Conservation (phyloP, 2,113 vertebrate species). For the Heterocephalus glaber region DNA sequence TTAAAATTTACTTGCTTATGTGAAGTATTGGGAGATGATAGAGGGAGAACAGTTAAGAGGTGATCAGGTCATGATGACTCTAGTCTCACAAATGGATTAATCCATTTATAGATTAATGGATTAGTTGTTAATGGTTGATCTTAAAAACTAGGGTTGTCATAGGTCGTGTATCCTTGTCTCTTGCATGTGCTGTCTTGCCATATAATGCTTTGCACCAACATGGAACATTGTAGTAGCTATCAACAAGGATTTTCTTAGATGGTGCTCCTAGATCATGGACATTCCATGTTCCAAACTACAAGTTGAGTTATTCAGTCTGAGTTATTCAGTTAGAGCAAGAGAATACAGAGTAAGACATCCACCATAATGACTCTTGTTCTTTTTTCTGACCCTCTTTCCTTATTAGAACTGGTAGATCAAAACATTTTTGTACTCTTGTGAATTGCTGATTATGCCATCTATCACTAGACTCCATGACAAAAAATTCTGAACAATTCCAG, state of each 20-base stretch:
- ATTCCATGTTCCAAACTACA: background rate
- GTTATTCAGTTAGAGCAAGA: background rate
- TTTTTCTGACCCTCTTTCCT: background rate
- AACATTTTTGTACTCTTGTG: background rate
- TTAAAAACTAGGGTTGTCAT: background rate
- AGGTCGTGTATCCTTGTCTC: background rate
- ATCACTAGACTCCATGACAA: background rate
- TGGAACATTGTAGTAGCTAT: no score
- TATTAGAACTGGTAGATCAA: background rate
- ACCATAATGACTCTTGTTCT: background rate
- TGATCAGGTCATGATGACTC: background rate
- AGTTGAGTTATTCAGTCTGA: no score
- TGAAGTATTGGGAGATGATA: background rate
- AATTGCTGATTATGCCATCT: background rate
- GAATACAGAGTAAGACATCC: no score
- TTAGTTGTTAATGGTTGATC: background rate
- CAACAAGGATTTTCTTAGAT: background rate
- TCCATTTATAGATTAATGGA: background rate
- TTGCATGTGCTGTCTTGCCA: rapidly evolving
- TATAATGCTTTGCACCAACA: background rate
- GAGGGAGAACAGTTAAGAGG: background rate
- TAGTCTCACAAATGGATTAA: no score
- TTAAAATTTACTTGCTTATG: background rate
- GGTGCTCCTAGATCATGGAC: no score
- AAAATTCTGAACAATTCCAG: background rate